phyloP scores from a whole-genome alignment of 2,113 vertebrate genomes.

The Tragulus kanchil region DNA sequence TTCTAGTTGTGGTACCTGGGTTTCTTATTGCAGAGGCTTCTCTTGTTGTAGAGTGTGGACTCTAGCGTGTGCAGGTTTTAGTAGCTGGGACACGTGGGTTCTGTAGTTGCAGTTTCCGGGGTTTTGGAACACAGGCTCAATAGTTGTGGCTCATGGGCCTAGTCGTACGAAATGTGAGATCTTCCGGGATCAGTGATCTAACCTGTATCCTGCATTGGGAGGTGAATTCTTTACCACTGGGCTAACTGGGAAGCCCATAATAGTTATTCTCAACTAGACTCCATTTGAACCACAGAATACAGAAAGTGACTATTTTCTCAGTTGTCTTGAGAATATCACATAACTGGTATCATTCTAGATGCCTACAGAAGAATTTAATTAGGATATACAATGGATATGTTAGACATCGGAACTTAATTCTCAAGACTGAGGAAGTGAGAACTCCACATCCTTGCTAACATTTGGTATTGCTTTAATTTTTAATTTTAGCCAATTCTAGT shows the following conservation, averaged over 20 bases:
- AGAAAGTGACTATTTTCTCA: neutral
- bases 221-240: neutral
- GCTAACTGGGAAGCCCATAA: neutral
- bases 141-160: neutral
- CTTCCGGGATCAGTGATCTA: neutral
- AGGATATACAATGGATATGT: neutral
- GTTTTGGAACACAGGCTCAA: neutral
- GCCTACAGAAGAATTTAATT: neutral
- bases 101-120: neutral
- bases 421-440: neutral
- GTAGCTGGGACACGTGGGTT: neutral
- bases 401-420: neutral
- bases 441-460: neutral
- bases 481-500: neutral
- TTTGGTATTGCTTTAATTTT: constrained; percentile 29
- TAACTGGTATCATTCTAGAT: neutral
- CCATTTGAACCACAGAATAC: neutral
- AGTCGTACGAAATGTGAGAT: neutral
- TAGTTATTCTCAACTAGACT: neutral
- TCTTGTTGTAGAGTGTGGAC: neutral
- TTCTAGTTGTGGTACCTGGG: neutral
- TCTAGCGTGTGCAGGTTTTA: neutral
- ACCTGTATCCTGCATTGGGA: neutral
- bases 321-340: neutral
- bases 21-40: neutral